phyloP scores from a whole-genome alignment of 2,888 invertebrate genomes.

The Conomelus anceps region DNA sequence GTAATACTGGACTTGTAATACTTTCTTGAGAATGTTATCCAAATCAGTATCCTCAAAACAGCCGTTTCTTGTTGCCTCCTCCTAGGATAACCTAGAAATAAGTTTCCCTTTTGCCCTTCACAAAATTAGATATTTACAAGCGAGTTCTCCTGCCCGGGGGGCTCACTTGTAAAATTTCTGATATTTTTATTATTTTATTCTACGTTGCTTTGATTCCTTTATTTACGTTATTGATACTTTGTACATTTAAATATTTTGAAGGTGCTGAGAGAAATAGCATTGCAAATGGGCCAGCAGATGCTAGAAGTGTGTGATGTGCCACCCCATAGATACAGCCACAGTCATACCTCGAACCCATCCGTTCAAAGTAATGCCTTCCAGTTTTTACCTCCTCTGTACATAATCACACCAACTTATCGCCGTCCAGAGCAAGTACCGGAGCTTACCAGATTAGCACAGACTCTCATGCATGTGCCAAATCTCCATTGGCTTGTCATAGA shows the following conservation, averaged over 20 bases:
- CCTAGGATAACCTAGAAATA: too few species aligned
- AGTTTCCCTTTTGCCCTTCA: too few species aligned
- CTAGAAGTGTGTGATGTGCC: constrained; percentile 28
- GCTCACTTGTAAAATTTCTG: too few species aligned
- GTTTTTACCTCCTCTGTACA: constrained; percentile 49
- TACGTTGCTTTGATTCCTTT: background rate
- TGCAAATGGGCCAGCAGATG: constrained; percentile 8
- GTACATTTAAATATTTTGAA: background rate
- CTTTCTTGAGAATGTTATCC: too few species aligned
- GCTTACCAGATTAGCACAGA: constrained; percentile 64
- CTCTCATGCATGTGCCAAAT: constrained; percentile 58
- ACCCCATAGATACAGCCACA: constrained; percentile 33
- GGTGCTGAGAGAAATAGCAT: constrained; percentile 3
- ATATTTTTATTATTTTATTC: background rate
- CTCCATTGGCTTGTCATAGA: constrained; percentile 70
- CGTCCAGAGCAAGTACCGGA: constrained; percentile 74
- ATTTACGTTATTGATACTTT: background rate
- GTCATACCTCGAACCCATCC: constrained; percentile 36
- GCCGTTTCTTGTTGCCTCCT: too few species aligned
- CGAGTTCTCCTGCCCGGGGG: too few species aligned
- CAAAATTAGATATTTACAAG: too few species aligned
- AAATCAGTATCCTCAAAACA: too few species aligned
- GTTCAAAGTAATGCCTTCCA: constrained; percentile 31
- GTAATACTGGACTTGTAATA: too few species aligned
- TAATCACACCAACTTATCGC: constrained; percentile 68